Evolutionary conservation across 2,113 vertebrate genomes (phyloP), one percentile per base, ranked within the genome.

Genomic region (Phaethon lepturus): DNA sequence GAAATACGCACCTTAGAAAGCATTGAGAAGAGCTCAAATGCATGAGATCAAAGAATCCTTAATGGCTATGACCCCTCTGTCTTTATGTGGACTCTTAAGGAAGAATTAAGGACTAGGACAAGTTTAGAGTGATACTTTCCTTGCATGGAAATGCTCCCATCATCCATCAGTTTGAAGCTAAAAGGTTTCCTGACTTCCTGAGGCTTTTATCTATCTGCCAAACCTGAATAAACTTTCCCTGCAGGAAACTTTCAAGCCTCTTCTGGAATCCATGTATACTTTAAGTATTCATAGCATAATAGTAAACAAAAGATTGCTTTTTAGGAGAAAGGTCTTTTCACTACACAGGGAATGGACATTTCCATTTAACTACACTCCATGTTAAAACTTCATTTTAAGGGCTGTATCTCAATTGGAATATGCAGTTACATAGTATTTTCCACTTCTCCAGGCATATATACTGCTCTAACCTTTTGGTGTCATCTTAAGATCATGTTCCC

Each of bases 21-120:
- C 6, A 25, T 1, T 52, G 31, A 22, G 13, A 62, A 4, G 20
- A 63, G 13, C 24, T 63, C 49, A 38, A 45, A 55, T 7, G 11
- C 22, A 38, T 23, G 38, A 59, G n/a, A 59, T 8, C 53, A 53
- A 60, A 73, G 63, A 80, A 11, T 8, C 9, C 18, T 58, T 29
- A 40, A 1, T 10, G 19, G 15, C 44, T 56, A 76, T 0, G 1
- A 28, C 28, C 15, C 17, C 6, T 11, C 42, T 68, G 28, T 44
- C 17, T 63, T 52, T 44, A 0, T 9, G 5, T 3, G 35, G 14
- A 22, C 33, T 40, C 7, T 29, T 5, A 14, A 18, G 13, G 33
- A 56, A 84, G 77, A 64, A 22, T 4, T 64, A 33, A 86, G 16
- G 25, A 66, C 14, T 10, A 77, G 29, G 29, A 31, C 17, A 76